Base-by-base conservation (phyloP, 2,797 vertebrate genomes). In the Ciconia nigra region DNA sequence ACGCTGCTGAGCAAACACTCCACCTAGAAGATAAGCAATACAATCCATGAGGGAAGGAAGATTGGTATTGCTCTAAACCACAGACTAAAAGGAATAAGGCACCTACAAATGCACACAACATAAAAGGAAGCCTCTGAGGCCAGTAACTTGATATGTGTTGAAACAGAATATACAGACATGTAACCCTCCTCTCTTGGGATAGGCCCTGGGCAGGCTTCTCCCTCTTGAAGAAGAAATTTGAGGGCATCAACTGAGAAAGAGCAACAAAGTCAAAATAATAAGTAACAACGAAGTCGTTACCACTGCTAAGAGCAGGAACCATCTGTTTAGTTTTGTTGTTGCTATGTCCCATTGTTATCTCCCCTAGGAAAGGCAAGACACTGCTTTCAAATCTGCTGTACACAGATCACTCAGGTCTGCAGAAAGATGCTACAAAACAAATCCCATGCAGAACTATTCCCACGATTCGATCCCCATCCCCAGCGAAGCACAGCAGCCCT, bases 21-120 rank as follows among this genome's bases (percentile, higher is more conserved):
- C 86, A 79, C 73, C 86, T 63, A 55, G 57, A 52, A 95, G 90
- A 73, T 86, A 96, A 94, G 86, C 15, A 14, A 39, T 8, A 33
- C 1, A 2, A 91, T 29, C 59, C 78, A 80, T 0, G 0, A 94
- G 79, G 67, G 57, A 83, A 70, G 37, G 63, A 33, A 77, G 31
- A n/a, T n/a, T 28, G n/a, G 58, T 39, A 28, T 26, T 29, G 39
- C 85, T 67, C 61, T 42, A 20, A 39, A 82, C 17, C 39, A 24
- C 42, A 76, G 24, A 65, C 58, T 47, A 5, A 29, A 87, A 70
- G 79, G 25, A 94, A 59, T 17, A 37, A 83, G 59, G 54, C 0
- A 5, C 52, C 65, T 44, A 71, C 41, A 78, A 51, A 94, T 3
- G 25, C 51, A 61, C 47, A 13, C 57, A 85, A 52, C 17, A 47